Percentiles rank a stretch among this genome's conserved stretches.
Conservation (phyloP, 2,113 vertebrate species). For the Megaleporinus macrocephalus region DNA sequence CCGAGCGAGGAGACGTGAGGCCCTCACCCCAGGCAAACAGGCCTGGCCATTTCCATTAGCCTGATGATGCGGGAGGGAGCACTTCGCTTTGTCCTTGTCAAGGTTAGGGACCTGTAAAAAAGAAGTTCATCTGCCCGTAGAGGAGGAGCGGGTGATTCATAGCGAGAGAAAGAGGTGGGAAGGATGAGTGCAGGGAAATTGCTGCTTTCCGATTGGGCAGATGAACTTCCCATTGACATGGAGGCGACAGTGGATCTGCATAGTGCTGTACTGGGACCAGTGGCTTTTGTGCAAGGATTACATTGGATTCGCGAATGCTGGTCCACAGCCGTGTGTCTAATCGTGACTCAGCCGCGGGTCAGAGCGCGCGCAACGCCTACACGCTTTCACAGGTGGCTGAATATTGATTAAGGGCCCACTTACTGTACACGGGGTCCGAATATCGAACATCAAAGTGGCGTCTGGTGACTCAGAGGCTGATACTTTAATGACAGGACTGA, state of each 20-base stretch:
- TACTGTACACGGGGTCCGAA: not conserved
- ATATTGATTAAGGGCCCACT: not conserved
- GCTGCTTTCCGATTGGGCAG: not conserved
- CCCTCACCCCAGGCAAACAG: slow-evolving; percentile 74
- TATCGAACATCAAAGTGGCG: not conserved
- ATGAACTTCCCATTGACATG: too few relatives aligned
- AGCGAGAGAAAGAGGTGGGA: not conserved
- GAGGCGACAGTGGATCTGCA: not conserved
- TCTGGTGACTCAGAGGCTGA: not conserved
- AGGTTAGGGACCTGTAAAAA: slow-evolving; percentile 71
- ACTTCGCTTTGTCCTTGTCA: slow-evolving; percentile 69
- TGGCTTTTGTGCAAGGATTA: not conserved
- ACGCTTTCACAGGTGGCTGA: not conserved
- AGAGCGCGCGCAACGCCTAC: not conserved
- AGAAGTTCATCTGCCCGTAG: slow-evolving; percentile 48
- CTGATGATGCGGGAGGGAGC: slow-evolving; percentile 66
- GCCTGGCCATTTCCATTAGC: slow-evolving; percentile 76
- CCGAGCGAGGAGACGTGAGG: slow-evolving; percentile 62
- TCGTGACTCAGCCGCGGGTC: not conserved
- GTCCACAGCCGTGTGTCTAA: not conserved
- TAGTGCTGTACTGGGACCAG: not conserved
- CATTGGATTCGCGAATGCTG: not conserved
- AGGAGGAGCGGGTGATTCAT: slow-evolving; percentile 27
- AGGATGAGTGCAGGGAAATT: slow-evolving; percentile 2
- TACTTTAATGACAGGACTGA: not conserved